A percentile compares a stretch with the other conserved stretches of the same genome.
Conservation (phyloP, 2,113 vertebrate species). For the Lathamus discolor region DNA sequence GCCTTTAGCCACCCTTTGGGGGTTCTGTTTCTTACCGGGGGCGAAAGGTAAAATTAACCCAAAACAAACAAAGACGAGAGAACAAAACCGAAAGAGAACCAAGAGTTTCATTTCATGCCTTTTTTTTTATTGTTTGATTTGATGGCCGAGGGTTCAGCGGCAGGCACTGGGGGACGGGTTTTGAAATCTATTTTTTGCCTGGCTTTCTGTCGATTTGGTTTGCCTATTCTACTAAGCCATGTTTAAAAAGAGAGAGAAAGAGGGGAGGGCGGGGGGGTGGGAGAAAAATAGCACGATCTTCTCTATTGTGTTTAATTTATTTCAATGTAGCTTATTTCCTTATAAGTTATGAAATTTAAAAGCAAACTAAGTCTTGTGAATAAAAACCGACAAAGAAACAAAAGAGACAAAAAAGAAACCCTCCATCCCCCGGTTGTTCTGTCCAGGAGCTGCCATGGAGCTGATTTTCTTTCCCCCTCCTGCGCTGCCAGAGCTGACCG, state of each 20-base stretch:
- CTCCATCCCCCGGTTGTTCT: background rate
- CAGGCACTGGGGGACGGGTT: slow-evolving; percentile 11
- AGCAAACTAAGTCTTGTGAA: slow-evolving; percentile 82
- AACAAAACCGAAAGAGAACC: background rate
- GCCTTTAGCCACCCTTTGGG: background rate
- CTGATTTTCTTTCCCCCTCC: background rate
- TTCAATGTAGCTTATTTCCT: slow-evolving; percentile 83
- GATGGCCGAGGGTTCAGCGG: slow-evolving; percentile 48
- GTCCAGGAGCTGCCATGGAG: background rate
- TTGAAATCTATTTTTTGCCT: slow-evolving; percentile 48
- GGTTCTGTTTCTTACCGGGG: slow-evolving; percentile 27
- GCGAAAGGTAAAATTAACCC: slow-evolving; percentile 34
- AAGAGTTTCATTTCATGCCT: slow-evolving; percentile 41
- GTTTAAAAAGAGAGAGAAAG: slow-evolving; percentile 15
- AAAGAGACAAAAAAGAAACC: background rate
- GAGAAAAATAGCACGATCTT: slow-evolving; percentile 25
- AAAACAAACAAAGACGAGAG: background rate
- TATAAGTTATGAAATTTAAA: slow-evolving; percentile 80
- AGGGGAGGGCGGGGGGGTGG: background rate
- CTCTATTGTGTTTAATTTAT: slow-evolving; percentile 82
- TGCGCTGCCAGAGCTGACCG: background rate
- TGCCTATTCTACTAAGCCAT: slow-evolving; percentile 38
- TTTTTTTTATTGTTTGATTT: slow-evolving; percentile 25
- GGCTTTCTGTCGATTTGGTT: slow-evolving; percentile 58
- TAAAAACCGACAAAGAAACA: slow-evolving; percentile 73